Conservation (phyloP, 1,140 invertebrate genomes). For the Cydia splendana region DNA sequence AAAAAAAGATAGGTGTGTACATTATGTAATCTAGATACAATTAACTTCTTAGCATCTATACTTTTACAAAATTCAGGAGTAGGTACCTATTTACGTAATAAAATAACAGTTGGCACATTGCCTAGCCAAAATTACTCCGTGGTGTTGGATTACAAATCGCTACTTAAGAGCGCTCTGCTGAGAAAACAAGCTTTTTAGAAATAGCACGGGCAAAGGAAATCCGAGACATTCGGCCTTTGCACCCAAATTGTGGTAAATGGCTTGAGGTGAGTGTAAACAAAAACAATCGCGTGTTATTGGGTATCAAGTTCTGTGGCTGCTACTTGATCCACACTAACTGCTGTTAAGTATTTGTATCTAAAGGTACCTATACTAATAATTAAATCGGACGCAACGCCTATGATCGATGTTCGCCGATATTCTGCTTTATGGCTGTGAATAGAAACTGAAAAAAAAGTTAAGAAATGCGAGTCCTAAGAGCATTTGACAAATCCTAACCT, state of each 20-base stretch:
- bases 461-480: too few relatives aligned
- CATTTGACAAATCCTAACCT: too few relatives aligned
- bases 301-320: constrained; percentile 48
- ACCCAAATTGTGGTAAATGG: constrained; percentile 69
- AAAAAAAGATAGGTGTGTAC: background rate
- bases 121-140: constrained; percentile 59
- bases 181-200: constrained; percentile 76
- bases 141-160: constrained; percentile 67
- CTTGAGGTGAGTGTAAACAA: constrained; percentile 69
- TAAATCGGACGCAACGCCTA: too few relatives aligned
- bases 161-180: constrained; percentile 71
- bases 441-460: too few relatives aligned
- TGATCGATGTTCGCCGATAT: too few relatives aligned
- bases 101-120: constrained; percentile 60
- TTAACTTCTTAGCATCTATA: background rate
- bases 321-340: constrained; percentile 26
- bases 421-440: too few relatives aligned
- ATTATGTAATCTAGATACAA: background rate
- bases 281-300: constrained; percentile 54
- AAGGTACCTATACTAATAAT: too few relatives aligned
- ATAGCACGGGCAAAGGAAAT: constrained; percentile 65
- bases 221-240: constrained; percentile 62
- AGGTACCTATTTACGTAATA: background rate
- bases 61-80: background rate
- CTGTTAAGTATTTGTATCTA: constrained; percentile 35